Evolutionary conservation across 2,797 vertebrate species (phyloP), one percentile per base, ranked within the genome.

Genomic region (Macroramphosus scolopax): DNA sequence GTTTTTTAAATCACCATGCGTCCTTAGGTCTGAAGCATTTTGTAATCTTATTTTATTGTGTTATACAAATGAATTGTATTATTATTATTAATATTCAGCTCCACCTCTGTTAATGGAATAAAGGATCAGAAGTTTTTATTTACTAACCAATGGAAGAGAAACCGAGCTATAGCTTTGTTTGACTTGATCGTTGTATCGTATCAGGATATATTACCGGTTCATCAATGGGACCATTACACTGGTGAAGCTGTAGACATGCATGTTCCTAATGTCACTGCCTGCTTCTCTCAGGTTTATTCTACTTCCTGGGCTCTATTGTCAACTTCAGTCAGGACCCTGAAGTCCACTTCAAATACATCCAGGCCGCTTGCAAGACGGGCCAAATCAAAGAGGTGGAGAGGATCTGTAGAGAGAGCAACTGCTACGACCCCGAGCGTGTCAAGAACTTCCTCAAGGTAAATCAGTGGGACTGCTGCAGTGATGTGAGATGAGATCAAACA

Each of bases 271-370:
- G 41, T 40, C n/a, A 30, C 33, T 49, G 11, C 43, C 12, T 72
- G 11, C 51, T 24, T 68, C 64, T 78, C 76, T 47, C 31, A 98
- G 95, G 95, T 80, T 86, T 98, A 31, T 98, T 98, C 84, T 98
- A 98, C 88, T 98, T 98, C 88, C 84, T 98, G 87, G 95, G 95
- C 61, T 98, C 95, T 16, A 98, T 98, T 78, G 95, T 98, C 50
- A 98, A 98, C 92, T 98, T 98, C 84, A 98, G 95, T 76, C 95
- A 98, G 86, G 95, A 97, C 75, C 92, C 95, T 12, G 95, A 98
- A 49, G 95, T 98, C 50, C 95, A 98, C 82, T 98, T 98, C 89
- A 98, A 98, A 74, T 98, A 98, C 69, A 98, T 98, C 71, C 95
- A 98, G 75, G 95, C 95, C 5, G 95, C 95, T 2, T 98, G 95